Conservation (phyloP, 1,140 invertebrate genomes). For the Saccostrea cuccullata region DNA sequence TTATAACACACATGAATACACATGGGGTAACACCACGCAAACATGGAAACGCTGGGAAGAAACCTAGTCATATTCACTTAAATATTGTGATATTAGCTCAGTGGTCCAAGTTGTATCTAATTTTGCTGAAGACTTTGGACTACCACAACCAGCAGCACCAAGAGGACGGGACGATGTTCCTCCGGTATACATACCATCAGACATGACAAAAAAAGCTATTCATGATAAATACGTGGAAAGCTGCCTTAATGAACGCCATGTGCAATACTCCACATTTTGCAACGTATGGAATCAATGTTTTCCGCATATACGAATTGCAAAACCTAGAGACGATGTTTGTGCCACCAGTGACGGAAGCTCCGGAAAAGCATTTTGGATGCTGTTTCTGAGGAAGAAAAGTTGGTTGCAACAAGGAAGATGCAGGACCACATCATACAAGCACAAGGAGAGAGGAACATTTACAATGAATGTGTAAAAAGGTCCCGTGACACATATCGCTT, state of each 20-base stretch:
- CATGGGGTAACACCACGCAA: conserved; percentile 6
- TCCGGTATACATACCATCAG: too few species aligned
- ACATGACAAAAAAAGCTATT: not conserved
- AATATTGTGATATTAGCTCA: not conserved
- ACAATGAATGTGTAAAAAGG: too few species aligned
- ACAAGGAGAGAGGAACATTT: too few species aligned
- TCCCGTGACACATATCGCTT: too few species aligned
- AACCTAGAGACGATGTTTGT: too few species aligned
- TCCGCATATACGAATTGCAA: too few species aligned
- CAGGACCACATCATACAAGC: too few species aligned
- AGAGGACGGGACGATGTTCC: not conserved
- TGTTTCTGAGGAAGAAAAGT: conserved; percentile 11
- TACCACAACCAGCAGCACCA: conserved; percentile 26
- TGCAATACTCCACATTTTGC: not conserved
- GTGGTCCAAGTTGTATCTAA: not conserved
- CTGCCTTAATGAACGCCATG: not conserved
- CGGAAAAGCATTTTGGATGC: not conserved
- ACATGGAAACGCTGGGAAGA: conserved; percentile 29
- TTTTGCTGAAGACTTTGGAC: conserved; percentile 31
- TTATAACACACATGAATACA: not conserved
- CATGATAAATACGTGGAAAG: not conserved
- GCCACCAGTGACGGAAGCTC: not conserved
- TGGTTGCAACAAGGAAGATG: conserved; percentile 5
- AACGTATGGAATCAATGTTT: not conserved
- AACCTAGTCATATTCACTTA: not conserved